A percentile compares a stretch with the other conserved stretches of the same genome.
phyloP scores from a whole-genome alignment of 1,140 invertebrate species.

The Oryctes rhinoceros region DNA sequence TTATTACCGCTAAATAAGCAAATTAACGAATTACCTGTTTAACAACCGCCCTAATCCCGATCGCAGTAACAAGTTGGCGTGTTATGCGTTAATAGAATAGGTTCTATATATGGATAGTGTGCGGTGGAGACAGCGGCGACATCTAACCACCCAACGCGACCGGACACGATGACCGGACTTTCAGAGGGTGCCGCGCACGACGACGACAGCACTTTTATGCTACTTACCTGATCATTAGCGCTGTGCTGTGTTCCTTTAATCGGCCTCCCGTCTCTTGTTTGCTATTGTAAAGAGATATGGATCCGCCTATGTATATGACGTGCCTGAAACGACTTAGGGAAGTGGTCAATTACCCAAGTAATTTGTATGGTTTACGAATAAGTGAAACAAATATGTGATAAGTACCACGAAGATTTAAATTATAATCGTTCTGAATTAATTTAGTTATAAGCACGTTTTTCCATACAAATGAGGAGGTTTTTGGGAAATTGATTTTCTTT shows the following conservation, averaged over 20 bases:
- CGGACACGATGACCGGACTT: slow-evolving; percentile 23
- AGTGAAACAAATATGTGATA: not conserved
- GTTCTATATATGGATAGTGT: slow-evolving; percentile 2
- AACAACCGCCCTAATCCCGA: slow-evolving; percentile 34
- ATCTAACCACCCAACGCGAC: slow-evolving; percentile 38
- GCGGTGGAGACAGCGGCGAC: slow-evolving; percentile 19
- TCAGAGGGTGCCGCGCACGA: slow-evolving; percentile 31
- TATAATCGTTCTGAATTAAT: not conserved
- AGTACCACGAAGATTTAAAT: not conserved
- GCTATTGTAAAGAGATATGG: slow-evolving; percentile 14
- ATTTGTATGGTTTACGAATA: not conserved
- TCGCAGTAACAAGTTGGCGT: slow-evolving; percentile 31
- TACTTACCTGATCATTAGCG: slow-evolving; percentile 32
- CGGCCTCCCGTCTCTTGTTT: slow-evolving; percentile 24
- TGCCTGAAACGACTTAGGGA: not conserved
- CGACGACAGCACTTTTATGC: slow-evolving; percentile 17
- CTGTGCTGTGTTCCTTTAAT: slow-evolving; percentile 6
- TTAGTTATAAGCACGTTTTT: not conserved
- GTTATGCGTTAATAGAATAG: not conserved
- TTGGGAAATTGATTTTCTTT: no score
- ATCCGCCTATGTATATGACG: slow-evolving; percentile 14
- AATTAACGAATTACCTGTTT: slow-evolving; percentile 39
- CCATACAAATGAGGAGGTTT: not conserved
- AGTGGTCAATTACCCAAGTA: slow-evolving; percentile 17
- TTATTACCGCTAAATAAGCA: slow-evolving; percentile 37